phyloP scores from a whole-genome alignment of 1,140 invertebrate species.

The Drosophila melanica region DNA sequence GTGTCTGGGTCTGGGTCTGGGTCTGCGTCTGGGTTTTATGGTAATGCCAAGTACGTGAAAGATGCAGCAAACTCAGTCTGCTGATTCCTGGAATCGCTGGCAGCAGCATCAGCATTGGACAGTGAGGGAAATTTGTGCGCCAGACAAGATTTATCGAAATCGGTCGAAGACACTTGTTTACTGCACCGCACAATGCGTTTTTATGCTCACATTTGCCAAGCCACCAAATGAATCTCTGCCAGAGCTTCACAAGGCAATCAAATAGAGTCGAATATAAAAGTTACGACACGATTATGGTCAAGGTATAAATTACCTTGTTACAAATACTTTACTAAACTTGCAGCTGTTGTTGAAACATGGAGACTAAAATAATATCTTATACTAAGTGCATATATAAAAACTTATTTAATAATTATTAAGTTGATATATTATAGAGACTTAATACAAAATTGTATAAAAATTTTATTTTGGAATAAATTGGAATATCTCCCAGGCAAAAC shows the following conservation, averaged over 20 bases:
- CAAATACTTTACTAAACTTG: constrained; percentile 6
- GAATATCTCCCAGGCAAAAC: no score
- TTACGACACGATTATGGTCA: constrained; percentile 37
- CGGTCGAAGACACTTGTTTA: constrained; percentile 53
- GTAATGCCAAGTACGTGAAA: constrained; percentile 54
- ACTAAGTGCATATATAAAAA: no score
- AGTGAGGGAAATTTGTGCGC: constrained; percentile 16
- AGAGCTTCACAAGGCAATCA: constrained; percentile 7
- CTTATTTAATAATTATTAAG: no score
- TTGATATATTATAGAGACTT: no score
- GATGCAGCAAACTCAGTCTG: constrained; percentile 43
- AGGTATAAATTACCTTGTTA: constrained; percentile 30
- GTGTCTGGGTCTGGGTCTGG: not conserved
- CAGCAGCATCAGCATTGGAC: constrained; percentile 17
- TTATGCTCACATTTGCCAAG: constrained; percentile 23
- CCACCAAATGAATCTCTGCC: constrained; percentile 30
- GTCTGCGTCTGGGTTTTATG: constrained; percentile 40
- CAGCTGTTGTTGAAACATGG: not conserved
- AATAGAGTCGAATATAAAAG: constrained; percentile 22
- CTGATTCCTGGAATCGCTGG: constrained; percentile 34
- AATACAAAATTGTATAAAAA: no score
- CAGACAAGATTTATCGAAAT: constrained; percentile 54
- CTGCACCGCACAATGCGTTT: constrained; percentile 5
- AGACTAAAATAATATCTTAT: not conserved
- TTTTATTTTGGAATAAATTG: no score